Evolutionary conservation across 2,113 vertebrate species (phyloP), one percentile per base, ranked within the genome.

Genomic region (Chamaea fasciata): DNA sequence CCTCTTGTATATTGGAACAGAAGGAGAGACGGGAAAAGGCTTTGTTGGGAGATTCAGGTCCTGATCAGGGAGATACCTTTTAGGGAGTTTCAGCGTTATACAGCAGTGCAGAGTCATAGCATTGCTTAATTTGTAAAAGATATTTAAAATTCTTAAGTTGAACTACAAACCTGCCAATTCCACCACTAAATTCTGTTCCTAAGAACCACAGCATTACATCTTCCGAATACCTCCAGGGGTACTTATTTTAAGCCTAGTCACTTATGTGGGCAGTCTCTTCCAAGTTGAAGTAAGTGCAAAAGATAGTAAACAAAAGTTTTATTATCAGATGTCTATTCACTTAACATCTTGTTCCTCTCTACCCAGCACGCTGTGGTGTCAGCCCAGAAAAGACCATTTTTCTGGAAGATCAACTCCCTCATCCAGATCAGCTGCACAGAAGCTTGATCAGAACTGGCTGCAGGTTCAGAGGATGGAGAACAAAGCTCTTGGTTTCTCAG

Each of bases 281-380:
- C 28, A 39, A 46, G 23, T 1, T 16, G 19, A n/a, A 78, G n/a
- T 16, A 39, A 27, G 46, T 23, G 46, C 11, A 49, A 49, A 49
- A 49, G 47, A 49, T 11, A 24, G 47, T 24, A 49, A 24, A 49
- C 47, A 24, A 13, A 49, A 49, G 47, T 24, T 49, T 13, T 24
- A 49, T 49, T 24, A 46, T 46, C 46, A 23, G 13, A 47, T 7
- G 47, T 47, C 47, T 47, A 23, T 23, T 47, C 31, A 49, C 24
- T 3, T 30, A 13, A 35, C 19, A 75, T 53, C 28, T 11, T 70
- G 11, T 9, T 62, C 37, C 37, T 17, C 9, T 26, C 23, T 31
- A 13, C 8, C 4, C 6, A 10, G 17, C 5, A 52, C 1, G 4
- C 31, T 20, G 8, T 4, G 3, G 10, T n/a, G n/a, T n/a, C 8